Evolutionary conservation across 2,797 vertebrate genomes (phyloP), one percentile per base, ranked within the genome.

Genomic region (Artibeus lituratus): DNA sequence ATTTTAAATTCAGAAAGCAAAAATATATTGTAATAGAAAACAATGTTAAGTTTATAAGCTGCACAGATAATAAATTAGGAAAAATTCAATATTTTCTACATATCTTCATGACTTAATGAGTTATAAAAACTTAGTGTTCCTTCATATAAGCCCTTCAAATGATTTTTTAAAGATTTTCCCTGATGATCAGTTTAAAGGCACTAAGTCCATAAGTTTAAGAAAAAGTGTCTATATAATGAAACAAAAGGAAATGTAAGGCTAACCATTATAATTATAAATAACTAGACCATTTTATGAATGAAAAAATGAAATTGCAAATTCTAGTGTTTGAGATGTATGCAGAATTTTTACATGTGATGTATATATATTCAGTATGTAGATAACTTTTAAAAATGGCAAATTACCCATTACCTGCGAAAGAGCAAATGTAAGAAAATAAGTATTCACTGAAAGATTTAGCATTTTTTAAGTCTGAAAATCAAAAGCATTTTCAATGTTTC

Each of bases 111-210:
- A 88, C 53, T 35, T 85, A 91, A 82, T 73, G 95, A 97, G 90
- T 96, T 98, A 97, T 65, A 92, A 97, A 95, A 91, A 70, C 87
- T 69, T 39, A 97, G 94, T 94, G 65, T 55, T 53, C 92, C 78
- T 96, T 93, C 3, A 78, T 76, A 94, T 96, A 95, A 93, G 90
- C 90, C 77, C 86, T 96, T 95, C 94, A 94, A 49, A 86, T 72
- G 7, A 57, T 37, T 53, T 87, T 95, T 96, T 39, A 91, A 91
- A 69, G 29, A 78, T 84, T 93, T 95, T 96, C 90, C 95, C 96
- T 93, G 92, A 94, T 74, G n/a, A 91, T 57, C 82, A 92, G 55
- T 95, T 90, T 70, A 67, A 95, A 98, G 98, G 98, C 98, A 98
- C 98, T 94, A 98, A 96, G 88, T 96, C 93, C 55, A 9, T 81